These are phyloP conservation scores for Diogma glabrata DNA, from an alignment of 2,888 invertebrate species.

Conservation along the genomic window DNA sequence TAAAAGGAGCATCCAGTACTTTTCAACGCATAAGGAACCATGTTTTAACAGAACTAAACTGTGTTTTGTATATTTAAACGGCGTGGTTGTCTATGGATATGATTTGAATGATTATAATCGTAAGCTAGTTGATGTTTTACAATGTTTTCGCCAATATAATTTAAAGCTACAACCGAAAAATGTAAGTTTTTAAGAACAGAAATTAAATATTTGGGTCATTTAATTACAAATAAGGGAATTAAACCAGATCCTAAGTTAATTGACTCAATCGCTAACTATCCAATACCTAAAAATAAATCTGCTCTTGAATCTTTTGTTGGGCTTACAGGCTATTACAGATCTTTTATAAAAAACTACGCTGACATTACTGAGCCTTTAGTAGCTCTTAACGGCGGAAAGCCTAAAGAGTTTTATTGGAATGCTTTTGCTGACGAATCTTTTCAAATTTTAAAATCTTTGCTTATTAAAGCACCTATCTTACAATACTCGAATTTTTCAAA, in stretches of 20 bases:
- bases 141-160: slow-evolving; percentile 3
- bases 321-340: background rate
- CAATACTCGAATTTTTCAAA: slow-evolving; percentile 1
- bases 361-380: background rate
- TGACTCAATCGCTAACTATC: slow-evolving; percentile 1
- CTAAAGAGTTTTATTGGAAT: background rate
- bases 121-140: background rate
- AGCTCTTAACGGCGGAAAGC: background rate
- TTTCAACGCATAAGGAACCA: too few species aligned
- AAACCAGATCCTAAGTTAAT: background rate
- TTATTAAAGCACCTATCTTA: slow-evolving; percentile 1
- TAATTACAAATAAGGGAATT: slow-evolving; percentile 3
- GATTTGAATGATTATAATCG: background rate
- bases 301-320: background rate
- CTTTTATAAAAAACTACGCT: background rate
- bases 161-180: slow-evolving; percentile 4
- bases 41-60: too few species aligned
- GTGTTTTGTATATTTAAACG: slow-evolving; percentile 6
- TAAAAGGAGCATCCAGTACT: too few species aligned
- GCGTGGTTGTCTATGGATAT: slow-evolving; percentile 4
- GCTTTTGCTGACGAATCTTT: slow-evolving; percentile 4
- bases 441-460: background rate
- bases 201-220: slow-evolving; percentile 7
- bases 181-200: background rate
- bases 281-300: background rate